These are phyloP conservation scores for Lepidostoma basale DNA, from an alignment of 1,140 invertebrate genomes.

Conservation along the genomic window DNA sequence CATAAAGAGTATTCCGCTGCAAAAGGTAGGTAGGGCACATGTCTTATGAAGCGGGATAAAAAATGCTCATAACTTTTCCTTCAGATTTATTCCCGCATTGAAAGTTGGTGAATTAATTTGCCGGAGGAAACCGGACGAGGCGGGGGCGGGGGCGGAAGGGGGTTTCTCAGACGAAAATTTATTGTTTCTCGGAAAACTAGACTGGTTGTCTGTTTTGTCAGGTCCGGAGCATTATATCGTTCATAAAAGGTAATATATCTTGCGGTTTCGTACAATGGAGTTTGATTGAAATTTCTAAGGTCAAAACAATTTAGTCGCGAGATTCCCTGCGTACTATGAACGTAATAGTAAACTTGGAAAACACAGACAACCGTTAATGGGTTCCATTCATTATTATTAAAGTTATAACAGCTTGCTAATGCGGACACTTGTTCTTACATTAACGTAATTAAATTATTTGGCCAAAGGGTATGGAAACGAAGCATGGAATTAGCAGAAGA, in stretches of 20 bases:
- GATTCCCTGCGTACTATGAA: too few species aligned
- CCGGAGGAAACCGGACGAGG: conserved; percentile 26
- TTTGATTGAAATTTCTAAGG: neutral
- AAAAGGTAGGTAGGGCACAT: conserved; percentile 35
- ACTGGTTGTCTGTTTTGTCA: conserved; percentile 44
- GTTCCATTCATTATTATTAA: too few species aligned
- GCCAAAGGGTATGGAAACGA: too few species aligned
- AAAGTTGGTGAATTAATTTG: conserved; percentile 47
- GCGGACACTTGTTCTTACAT: too few species aligned
- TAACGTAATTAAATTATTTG: too few species aligned
- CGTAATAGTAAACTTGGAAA: too few species aligned
- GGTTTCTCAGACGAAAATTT: conserved; percentile 37
- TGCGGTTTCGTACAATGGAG: neutral
- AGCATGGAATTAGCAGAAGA: too few species aligned
- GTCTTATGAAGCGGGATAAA: conserved; percentile 38
- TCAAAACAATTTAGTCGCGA: too few species aligned
- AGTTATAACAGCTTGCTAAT: too few species aligned
- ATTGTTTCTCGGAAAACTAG: conserved; percentile 43
- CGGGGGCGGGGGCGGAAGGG: neutral
- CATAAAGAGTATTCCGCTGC: conserved; percentile 43
- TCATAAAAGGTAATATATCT: neutral
- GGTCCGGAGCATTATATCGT: conserved; percentile 34
- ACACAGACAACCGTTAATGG: too few species aligned
- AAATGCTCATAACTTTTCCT: conserved; percentile 43
- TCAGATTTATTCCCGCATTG: conserved; percentile 46